phyloP scores from a whole-genome alignment of 2,113 vertebrate species.

The Colaptes auratus region DNA sequence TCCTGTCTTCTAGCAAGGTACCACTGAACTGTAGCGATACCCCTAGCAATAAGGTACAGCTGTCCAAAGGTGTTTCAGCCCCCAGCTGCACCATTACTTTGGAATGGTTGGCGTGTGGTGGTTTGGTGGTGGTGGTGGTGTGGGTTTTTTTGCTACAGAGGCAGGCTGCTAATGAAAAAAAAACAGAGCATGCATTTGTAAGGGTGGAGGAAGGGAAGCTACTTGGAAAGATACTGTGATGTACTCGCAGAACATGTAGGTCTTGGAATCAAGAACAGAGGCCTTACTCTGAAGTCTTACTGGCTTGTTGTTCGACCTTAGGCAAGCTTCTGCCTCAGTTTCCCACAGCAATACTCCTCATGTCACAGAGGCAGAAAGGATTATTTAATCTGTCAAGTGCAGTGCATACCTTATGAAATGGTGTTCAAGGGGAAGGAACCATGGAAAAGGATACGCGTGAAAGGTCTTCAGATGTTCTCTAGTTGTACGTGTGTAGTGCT shows the following conservation, averaged over 20 bases:
- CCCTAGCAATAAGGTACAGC: not conserved
- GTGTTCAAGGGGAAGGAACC: not conserved
- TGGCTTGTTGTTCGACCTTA: not conserved
- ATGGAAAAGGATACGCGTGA: not conserved
- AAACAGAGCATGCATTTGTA: not conserved
- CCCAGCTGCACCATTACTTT: not conserved
- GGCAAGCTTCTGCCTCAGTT: conserved; percentile 3
- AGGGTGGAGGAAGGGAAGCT: conserved; percentile 16
- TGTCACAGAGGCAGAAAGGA: not conserved
- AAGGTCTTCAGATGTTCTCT: not conserved
- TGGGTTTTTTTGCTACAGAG: not conserved
- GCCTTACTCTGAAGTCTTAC: not conserved
- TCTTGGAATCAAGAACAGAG: not conserved
- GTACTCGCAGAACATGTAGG: not conserved
- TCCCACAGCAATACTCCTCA: not conserved
- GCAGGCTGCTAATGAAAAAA: not conserved
- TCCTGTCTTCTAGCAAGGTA: not conserved
- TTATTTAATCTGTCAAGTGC: not conserved
- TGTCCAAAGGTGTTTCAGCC: not conserved
- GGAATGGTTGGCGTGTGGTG: too few species aligned
- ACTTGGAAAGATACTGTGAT: not conserved
- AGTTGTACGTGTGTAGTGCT: not conserved
- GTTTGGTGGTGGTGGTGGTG: not conserved
- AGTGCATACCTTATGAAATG: not conserved
- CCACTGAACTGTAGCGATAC: not conserved